Evolutionary conservation across 2,888 invertebrate genomes (phyloP).

Genomic region (Limnephilus auricula): DNA sequence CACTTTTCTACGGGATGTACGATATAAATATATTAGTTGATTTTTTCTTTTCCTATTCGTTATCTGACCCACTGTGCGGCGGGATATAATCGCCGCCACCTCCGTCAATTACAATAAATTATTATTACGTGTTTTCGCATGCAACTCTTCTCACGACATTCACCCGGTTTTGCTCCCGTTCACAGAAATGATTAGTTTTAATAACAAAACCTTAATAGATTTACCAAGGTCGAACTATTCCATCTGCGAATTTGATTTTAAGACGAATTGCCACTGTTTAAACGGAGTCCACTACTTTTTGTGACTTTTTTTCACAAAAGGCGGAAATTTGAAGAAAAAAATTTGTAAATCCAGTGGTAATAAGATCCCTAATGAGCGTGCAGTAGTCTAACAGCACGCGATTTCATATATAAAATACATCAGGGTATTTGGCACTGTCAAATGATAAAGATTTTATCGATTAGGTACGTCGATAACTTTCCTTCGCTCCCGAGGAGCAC

Average conservation of each 20-base stretch:
- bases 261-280: not conserved
- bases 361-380: too few relatives aligned
- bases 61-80: not conserved
- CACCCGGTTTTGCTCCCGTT: not conserved
- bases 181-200: not conserved
- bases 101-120: slow-evolving; percentile 8
- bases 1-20: too few relatives aligned
- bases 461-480: too few relatives aligned
- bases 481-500: too few relatives aligned
- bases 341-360: too few relatives aligned
- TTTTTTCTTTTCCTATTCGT: not conserved
- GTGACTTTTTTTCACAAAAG: not conserved
- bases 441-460: too few relatives aligned
- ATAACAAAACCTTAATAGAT: not conserved
- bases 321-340: too few relatives aligned
- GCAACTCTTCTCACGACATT: slow-evolving; percentile 10
- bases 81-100: not conserved
- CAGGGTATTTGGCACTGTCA: too few relatives aligned
- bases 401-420: too few relatives aligned
- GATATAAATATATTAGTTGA: too few relatives aligned
- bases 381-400: too few relatives aligned
- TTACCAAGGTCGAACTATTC: not conserved
- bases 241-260: not conserved
- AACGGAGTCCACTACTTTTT: not conserved
- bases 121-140: slow-evolving; percentile 11